Conservation (phyloP, 2,113 vertebrate genomes). For the Microcebus murinus region DNA sequence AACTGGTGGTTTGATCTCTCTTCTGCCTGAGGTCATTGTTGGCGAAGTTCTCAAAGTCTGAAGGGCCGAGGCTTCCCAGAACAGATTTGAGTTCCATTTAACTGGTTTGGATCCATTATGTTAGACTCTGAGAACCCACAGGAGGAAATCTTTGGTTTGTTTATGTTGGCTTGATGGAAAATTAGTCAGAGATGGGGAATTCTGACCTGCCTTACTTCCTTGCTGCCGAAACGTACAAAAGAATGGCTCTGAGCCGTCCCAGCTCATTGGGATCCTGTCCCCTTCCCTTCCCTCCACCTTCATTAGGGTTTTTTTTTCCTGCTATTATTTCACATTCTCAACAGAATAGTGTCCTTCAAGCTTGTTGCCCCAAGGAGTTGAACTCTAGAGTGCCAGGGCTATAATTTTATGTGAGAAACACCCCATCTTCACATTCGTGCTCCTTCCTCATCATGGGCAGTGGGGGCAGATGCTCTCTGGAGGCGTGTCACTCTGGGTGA, state of each 20-base stretch:
- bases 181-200: background rate
- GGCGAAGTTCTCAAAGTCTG: background rate
- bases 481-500: background rate
- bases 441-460: background rate
- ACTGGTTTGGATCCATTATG: background rate
- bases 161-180: conserved; percentile 7
- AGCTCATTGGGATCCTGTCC: background rate
- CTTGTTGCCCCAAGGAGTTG: accelerated
- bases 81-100: background rate
- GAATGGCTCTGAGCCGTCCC: background rate
- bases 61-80: background rate
- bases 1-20: background rate
- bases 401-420: background rate
- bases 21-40: background rate
- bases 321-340: background rate
- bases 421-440: background rate
- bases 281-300: background rate
- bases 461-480: background rate
- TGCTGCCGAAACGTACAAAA: background rate
- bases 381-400: background rate
- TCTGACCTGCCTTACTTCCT: background rate
- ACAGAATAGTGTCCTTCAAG: background rate
- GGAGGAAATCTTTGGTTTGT: background rate
- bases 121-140: background rate
- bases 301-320: background rate